phyloP scores from a whole-genome alignment of 2,888 invertebrate species.

The Orchesella flavescens region DNA sequence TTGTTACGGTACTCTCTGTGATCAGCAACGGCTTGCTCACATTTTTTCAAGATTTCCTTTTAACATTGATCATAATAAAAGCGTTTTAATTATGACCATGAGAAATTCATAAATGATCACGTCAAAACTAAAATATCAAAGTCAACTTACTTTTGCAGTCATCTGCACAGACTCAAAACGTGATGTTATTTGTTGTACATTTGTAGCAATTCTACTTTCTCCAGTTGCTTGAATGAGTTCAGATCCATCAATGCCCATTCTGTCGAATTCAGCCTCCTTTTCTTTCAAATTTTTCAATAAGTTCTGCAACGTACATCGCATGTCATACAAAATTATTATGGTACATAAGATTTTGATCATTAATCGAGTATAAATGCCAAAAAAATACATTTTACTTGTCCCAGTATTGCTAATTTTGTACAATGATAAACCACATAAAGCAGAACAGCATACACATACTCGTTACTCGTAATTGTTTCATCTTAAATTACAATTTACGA shows the following conservation, averaged over 20 bases:
- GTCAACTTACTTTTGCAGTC: slow-evolving; percentile 81
- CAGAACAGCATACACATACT: no score
- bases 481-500: no score
- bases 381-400: no score
- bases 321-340: no score
- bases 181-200: slow-evolving; percentile 90
- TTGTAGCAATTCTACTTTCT: slow-evolving; percentile 89
- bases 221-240: slow-evolving; percentile 87
- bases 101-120: no score
- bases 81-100: neutral
- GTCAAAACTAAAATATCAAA: neutral
- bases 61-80: slow-evolving; percentile 13
- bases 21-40: slow-evolving; percentile 89
- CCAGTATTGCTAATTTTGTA: no score
- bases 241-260: slow-evolving; percentile 88
- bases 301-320: slow-evolving; percentile 76
- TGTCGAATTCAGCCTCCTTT: slow-evolving; percentile 90
- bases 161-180: slow-evolving; percentile 91
- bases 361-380: no score
- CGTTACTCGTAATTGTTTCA: no score
- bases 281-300: slow-evolving; percentile 85
- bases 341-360: no score
- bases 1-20: slow-evolving; percentile 87
- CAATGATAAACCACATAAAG: no score
- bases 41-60: slow-evolving; percentile 90